These are phyloP conservation scores for Gymnogyps californianus DNA, from an alignment of 2,113 vertebrate genomes.

Conservation along the genomic window DNA sequence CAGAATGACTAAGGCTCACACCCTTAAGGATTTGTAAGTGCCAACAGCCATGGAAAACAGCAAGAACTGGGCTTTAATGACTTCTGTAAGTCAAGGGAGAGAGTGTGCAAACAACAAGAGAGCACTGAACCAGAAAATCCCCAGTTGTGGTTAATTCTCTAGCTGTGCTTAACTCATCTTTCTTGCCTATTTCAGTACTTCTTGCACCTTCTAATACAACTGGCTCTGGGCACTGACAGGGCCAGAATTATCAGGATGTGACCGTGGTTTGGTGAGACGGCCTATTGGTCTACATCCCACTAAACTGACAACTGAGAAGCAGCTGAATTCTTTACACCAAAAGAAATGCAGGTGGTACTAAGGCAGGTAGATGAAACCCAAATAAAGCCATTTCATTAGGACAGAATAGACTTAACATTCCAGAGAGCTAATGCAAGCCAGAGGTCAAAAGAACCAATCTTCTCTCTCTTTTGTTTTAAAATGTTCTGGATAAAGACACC, in stretches of 20 bases:
- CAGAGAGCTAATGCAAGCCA: not conserved
- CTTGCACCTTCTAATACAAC: not conserved
- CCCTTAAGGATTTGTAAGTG: not conserved
- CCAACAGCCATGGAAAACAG: not conserved
- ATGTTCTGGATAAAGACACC: not conserved
- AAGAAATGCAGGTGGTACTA: not conserved
- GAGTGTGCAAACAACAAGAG: not conserved
- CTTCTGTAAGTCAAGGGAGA: not conserved
- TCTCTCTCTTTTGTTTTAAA: not conserved
- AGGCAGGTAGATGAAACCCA: not conserved
- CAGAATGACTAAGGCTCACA: not conserved
- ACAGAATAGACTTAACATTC: not conserved
- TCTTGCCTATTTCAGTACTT: not conserved
- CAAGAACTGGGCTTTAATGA: not conserved
- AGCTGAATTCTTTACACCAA: not conserved
- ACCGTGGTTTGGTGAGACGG: accelerated
- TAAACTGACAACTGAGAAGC: not conserved
- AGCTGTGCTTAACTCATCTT: not conserved
- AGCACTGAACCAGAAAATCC: conserved; percentile 2
- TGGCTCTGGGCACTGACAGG: not conserved
- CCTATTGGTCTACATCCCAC: not conserved
- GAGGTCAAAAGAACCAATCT: not conserved
- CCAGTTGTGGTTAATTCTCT: not conserved
- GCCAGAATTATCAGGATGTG: not conserved
- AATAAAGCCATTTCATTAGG: not conserved